These are phyloP conservation scores for Oncorhynchus clarkii DNA, from an alignment of 2,113 vertebrate genomes.

Conservation along the genomic window DNA sequence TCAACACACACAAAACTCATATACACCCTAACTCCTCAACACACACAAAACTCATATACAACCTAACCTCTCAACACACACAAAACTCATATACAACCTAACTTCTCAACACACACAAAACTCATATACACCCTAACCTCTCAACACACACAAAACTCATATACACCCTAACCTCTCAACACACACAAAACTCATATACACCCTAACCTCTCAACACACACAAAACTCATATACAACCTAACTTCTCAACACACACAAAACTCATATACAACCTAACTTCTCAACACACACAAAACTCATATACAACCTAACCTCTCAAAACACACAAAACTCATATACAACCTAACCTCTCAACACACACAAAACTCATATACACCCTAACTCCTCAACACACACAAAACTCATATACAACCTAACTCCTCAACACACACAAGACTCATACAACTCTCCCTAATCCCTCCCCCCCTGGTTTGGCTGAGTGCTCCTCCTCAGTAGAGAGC, in stretches of 20 bases:
- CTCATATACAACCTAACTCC: neutral
- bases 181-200: neutral
- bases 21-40: neutral
- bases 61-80: no score
- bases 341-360: neutral
- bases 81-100: neutral
- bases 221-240: neutral
- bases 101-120: neutral
- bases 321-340: neutral
- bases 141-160: neutral
- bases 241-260: neutral
- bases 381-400: neutral
- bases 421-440: neutral
- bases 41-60: neutral
- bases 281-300: slow-evolving; percentile 3
- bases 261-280: neutral
- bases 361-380: neutral
- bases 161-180: neutral
- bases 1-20: slow-evolving; percentile 2
- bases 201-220: no score
- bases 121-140: neutral
- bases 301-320: neutral
- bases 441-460: neutral
- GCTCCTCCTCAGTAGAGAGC: neutral
- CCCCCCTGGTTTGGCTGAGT: slow-evolving; percentile 11